Percentiles rank a stretch among this genome's conserved stretches.
Evolutionary conservation across 2,888 invertebrate genomes (phyloP).

Genomic region (Girardia tigrina): DNA sequence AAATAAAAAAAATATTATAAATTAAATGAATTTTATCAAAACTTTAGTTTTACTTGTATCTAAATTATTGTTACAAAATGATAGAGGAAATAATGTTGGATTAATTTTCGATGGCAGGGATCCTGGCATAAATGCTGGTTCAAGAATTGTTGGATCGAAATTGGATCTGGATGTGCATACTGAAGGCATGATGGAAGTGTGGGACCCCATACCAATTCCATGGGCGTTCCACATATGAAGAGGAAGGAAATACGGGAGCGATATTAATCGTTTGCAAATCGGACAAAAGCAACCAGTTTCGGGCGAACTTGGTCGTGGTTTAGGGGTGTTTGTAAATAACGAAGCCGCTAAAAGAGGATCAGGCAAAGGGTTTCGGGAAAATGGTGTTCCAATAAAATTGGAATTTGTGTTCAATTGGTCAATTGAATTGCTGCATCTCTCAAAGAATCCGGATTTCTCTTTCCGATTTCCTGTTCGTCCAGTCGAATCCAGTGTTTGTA

Average conservation of each 20-base stretch:
- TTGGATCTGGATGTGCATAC: neutral
- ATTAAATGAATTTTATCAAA: neutral
- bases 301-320: neutral
- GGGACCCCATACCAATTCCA: slow-evolving; percentile 28
- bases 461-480: neutral
- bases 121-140: slow-evolving; percentile 7
- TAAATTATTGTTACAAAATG: slow-evolving; percentile 3
- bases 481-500: slow-evolving; percentile 24
- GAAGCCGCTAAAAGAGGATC: neutral
- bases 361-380: neutral
- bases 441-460: slow-evolving; percentile 14
- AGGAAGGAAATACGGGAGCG: slow-evolving; percentile 28
- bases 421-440: neutral
- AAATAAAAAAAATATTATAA: no score
- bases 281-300: slow-evolving; percentile 15
- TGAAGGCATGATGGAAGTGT: neutral
- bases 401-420: neutral
- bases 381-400: neutral
- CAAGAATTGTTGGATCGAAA: neutral
- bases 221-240: slow-evolving; percentile 30
- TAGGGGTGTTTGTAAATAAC: neutral
- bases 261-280: slow-evolving; percentile 5
- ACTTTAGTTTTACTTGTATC: neutral
- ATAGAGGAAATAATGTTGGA: neutral
- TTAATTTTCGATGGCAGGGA: neutral